A percentile compares a stretch with the other conserved stretches of the same genome.
phyloP scores from a whole-genome alignment of 2,113 vertebrate genomes.

The Craseonycteris thonglongyai region DNA sequence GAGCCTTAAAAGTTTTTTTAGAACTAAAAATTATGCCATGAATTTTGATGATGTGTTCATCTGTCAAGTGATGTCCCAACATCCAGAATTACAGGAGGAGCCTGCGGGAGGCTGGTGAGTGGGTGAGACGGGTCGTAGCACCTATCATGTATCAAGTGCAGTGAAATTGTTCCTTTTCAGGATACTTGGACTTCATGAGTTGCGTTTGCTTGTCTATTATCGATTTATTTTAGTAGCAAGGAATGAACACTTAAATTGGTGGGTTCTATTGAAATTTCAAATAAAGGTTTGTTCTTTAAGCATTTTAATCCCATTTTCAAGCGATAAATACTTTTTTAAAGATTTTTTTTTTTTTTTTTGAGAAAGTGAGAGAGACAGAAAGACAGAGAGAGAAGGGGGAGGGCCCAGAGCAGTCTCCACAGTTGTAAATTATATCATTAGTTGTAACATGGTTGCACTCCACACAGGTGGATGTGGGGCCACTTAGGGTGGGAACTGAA shows the following conservation, averaged over 20 bases:
- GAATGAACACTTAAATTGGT: neutral
- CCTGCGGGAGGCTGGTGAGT: accelerated
- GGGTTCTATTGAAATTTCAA: neutral
- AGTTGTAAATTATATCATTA: too few species aligned
- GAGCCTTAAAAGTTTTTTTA: neutral
- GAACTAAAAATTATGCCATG: neutral
- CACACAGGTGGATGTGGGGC: too few species aligned
- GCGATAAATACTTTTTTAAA: too few species aligned
- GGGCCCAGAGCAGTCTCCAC: too few species aligned
- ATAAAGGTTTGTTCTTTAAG: neutral
- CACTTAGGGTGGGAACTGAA: too few species aligned
- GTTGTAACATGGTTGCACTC: too few species aligned
- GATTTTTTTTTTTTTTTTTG: too few species aligned
- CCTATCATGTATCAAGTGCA: accelerated
- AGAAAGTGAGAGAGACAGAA: too few species aligned
- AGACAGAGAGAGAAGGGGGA: too few species aligned
- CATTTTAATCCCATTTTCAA: accelerated
- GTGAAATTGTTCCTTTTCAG: accelerated
- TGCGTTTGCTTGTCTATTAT: neutral
- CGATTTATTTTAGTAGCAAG: neutral
- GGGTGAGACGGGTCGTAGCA: neutral
- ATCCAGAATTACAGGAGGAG: neutral
- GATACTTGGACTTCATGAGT: accelerated
- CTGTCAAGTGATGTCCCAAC: neutral
- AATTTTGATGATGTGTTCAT: neutral